Percentiles rank a stretch among this genome's conserved stretches.
Evolutionary conservation across 2,113 vertebrate genomes (phyloP).

Genomic region (Oxyruncus cristatus): DNA sequence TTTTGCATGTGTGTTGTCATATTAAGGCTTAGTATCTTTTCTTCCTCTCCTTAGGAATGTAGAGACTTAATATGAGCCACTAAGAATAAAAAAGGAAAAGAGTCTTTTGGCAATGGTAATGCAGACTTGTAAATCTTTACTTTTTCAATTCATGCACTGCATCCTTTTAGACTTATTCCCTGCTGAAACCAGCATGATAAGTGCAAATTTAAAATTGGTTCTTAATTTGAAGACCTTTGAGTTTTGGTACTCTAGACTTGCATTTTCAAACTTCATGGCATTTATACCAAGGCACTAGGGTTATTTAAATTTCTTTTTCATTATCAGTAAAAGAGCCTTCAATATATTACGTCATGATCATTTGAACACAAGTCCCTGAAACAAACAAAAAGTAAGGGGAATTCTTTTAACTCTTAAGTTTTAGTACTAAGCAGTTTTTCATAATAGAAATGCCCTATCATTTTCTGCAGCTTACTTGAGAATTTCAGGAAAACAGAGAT

Average conservation of each 20-base stretch:
- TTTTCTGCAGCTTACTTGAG: neutral
- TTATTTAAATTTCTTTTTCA: conserved; percentile 40
- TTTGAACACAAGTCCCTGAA: neutral
- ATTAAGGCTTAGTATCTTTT: neutral
- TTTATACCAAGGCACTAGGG: neutral
- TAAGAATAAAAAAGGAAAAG: neutral
- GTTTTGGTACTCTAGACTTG: neutral
- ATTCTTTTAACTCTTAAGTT: neutral
- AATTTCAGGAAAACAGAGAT: neutral
- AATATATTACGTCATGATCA: neutral
- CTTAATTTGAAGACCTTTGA: conserved; percentile 45
- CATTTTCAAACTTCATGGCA: conserved; percentile 1
- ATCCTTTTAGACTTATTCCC: neutral
- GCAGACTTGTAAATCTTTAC: conserved; percentile 4
- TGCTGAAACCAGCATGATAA: conserved; percentile 36
- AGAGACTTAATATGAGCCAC: neutral
- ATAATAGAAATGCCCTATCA: neutral
- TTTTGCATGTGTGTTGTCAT: neutral
- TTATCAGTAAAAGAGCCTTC: neutral
- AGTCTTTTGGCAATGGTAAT: conserved; percentile 20
- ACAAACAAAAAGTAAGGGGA: neutral
- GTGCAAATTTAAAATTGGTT: conserved; percentile 34
- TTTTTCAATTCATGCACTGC: neutral
- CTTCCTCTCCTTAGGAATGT: neutral
- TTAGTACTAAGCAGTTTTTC: neutral